Evolutionary conservation across 1,140 invertebrate species (phyloP), one percentile per base, ranked within the genome.

Genomic region (Drosophila malerkotliana): DNA sequence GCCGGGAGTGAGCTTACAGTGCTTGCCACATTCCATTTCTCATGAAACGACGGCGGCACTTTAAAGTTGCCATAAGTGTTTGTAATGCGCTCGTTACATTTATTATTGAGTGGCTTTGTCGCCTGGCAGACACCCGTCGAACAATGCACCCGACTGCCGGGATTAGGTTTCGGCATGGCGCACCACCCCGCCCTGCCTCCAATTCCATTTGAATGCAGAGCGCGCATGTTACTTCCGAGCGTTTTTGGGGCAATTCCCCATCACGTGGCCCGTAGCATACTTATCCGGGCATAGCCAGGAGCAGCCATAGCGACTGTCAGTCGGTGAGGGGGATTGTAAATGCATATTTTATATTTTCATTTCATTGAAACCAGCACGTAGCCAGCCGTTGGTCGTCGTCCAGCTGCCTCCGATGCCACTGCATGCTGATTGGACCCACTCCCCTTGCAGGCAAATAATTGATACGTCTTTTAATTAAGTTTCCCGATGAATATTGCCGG

Each of bases 301-400:
- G 51, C 48, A 51, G 28, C 67, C 28, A 15, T 15, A 8, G 41
- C 12, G 14, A 32, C 14, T 12, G 4, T 30, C 30, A 47, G 34
- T 44, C 52, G 49, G 56, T 45, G 62, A 54, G 57, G 64, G 52
- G 24, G 75, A 74, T 62, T 75, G 83, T 82, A 85, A 85, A 87
- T 85, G 82, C 78, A 85, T 85, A 85, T 85, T 85, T 85, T 79
- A 85, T 85, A 85, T 85, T 85, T 85, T 85, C 82, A 85, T 85
- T 85, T 85, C 82, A 85, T 88, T 85, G 82, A 85, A 85, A 85
- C 82, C 74, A 53, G 77, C 83, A 82, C 71, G 83, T 85, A 78
- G 57, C 30, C 60, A 56, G 49, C 12, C n/a, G 44, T 14, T 63
- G 24, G 44, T 7, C 18, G 26, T 28, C 0, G 44, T 15, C 44